Evolutionary conservation across 1,140 invertebrate species (phyloP).

Genomic region (Halesus radiatus): DNA sequence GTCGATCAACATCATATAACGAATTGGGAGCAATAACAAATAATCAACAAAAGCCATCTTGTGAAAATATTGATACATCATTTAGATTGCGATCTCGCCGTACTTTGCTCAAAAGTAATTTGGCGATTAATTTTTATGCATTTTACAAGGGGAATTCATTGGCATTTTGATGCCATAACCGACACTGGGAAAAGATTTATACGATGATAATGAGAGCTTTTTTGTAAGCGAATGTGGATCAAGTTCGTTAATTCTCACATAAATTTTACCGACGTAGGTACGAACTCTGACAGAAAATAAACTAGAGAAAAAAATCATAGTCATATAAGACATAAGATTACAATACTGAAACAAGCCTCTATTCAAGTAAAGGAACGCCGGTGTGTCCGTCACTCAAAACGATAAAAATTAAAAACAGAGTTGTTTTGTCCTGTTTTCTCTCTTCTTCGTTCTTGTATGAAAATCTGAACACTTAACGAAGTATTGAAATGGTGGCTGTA

Average conservation of each 20-base stretch:
- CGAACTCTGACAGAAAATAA: no score
- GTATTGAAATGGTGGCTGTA: no score
- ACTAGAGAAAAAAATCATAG: no score
- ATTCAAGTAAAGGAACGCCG: no score
- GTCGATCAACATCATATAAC: not conserved
- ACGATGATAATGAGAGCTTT: not conserved
- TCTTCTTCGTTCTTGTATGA: no score
- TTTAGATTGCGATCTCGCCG: conserved; percentile 44
- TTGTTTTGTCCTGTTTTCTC: no score
- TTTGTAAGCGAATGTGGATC: conserved; percentile 11
- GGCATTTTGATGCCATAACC: not conserved
- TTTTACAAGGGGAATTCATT: not conserved
- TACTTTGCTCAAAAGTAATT: conserved; percentile 2
- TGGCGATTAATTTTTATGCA: conserved; percentile 33
- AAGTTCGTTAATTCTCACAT: not conserved
- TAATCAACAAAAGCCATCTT: conserved; percentile 48
- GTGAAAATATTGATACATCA: conserved; percentile 46
- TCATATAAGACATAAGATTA: no score
- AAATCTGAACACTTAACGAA: no score
- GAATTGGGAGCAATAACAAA: conserved; percentile 32
- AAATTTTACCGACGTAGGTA: no score
- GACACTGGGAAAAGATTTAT: conserved; percentile 29
- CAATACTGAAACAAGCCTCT: no score
- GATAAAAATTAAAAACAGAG: no score
- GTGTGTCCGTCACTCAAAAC: no score